phyloP scores from a whole-genome alignment of 2,113 vertebrate species.

The Phalacrocorax carbo region DNA sequence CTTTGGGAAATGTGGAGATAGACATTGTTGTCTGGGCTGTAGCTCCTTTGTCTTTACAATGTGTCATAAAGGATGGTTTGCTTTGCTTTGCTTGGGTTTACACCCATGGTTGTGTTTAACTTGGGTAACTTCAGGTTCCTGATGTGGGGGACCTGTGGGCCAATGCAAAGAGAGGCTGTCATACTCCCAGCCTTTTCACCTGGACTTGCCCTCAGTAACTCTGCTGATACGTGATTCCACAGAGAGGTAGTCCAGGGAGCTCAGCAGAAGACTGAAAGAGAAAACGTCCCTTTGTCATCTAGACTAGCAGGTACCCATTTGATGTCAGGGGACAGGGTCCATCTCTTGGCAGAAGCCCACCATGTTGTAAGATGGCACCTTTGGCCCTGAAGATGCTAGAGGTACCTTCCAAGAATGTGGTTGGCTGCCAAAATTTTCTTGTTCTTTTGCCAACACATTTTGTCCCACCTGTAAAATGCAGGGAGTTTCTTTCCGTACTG shows the following conservation, averaged over 20 bases:
- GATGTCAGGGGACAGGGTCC: not conserved
- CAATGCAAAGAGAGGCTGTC: not conserved
- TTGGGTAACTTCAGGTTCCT: not conserved
- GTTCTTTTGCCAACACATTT: not conserved
- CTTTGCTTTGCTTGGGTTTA: not conserved
- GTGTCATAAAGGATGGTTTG: not conserved
- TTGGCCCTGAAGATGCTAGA: not conserved
- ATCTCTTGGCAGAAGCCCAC: not conserved
- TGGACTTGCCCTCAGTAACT: not conserved
- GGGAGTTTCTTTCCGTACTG: not conserved
- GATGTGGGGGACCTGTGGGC: not conserved
- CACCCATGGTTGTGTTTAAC: not conserved
- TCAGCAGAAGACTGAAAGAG: not conserved
- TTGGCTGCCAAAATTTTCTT: not conserved
- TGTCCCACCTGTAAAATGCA: not conserved
- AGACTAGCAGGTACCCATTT: not conserved
- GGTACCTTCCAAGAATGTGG: not conserved
- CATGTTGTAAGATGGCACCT: not conserved
- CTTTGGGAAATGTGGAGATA: not conserved
- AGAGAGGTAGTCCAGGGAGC: not conserved
- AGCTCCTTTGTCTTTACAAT: not conserved
- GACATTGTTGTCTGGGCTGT: not conserved
- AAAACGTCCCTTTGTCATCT: not conserved
- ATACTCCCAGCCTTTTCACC: not conserved
- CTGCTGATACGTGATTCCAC: not conserved